Percentiles rank a stretch among this genome's conserved stretches.
Evolutionary conservation across 2,888 invertebrate species (phyloP).

Genomic region (Bembecia ichneumoniformis): DNA sequence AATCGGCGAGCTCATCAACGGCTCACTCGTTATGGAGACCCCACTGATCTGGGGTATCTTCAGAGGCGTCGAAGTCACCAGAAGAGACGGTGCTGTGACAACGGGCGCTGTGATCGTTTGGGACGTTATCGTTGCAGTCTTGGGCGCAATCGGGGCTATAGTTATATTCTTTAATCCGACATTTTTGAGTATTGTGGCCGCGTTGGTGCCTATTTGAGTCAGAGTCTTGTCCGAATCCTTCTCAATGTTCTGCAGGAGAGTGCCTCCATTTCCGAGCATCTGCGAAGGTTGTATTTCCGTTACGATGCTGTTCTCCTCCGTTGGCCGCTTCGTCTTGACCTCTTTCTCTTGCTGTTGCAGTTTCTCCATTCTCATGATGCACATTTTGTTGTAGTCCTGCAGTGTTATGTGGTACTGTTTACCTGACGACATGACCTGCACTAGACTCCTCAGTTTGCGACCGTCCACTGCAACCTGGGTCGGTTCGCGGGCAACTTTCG

Average conservation of each 20-base stretch:
- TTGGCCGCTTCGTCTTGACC: conserved; percentile 30
- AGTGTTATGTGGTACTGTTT: conserved; percentile 84
- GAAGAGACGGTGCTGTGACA: conserved; percentile 35
- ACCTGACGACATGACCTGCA: conserved; percentile 84
- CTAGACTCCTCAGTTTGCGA: conserved; percentile 73
- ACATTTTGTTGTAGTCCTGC: conserved; percentile 86
- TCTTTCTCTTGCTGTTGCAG: conserved; percentile 71
- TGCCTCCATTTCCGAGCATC: conserved; percentile 54
- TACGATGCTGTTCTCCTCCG: conserved; percentile 22
- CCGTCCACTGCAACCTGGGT: conserved; percentile 74
- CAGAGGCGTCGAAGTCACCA: conserved; percentile 40
- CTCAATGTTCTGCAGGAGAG: conserved; percentile 38
- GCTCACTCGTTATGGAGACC: conserved; percentile 45
- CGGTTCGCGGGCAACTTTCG: conserved; percentile 51
- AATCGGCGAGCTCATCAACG: conserved; percentile 25
- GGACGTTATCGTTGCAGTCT: conserved; percentile 53
- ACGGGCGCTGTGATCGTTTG: conserved; percentile 28
- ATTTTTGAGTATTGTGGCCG: conserved; percentile 59
- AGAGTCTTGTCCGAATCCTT: conserved; percentile 35
- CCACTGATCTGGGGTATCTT: conserved; percentile 45
- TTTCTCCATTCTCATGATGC: conserved; percentile 78
- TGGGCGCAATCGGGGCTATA: conserved; percentile 57
- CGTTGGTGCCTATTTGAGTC: conserved; percentile 38
- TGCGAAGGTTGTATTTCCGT: conserved; percentile 54
- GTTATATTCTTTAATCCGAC: conserved; percentile 66